Conservation (phyloP, 2,797 vertebrate species). For the Loris lydekkerianus region DNA sequence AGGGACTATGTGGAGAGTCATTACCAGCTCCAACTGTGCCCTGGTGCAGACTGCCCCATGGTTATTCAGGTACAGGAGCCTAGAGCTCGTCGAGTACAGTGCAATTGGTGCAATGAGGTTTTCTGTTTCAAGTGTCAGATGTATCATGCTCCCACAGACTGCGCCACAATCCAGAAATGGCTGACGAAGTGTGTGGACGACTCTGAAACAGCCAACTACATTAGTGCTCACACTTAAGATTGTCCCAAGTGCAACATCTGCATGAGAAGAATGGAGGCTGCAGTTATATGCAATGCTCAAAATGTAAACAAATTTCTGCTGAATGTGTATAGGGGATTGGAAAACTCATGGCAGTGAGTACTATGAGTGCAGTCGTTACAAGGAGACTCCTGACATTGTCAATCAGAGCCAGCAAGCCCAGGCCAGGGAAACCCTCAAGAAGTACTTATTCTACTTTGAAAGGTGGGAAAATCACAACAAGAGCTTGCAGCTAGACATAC, state of each 20-base stretch:
- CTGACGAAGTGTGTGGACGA: constrained; percentile 99
- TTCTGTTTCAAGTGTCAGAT: constrained; percentile 99
- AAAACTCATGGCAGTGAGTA: constrained; percentile 99
- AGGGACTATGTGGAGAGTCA: constrained; percentile 91
- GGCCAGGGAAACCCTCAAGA: constrained; percentile 99
- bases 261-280: constrained; percentile 99
- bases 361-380: constrained; percentile 99
- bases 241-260: constrained; percentile 99
- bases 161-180: constrained; percentile 98
- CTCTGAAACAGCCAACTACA: constrained; percentile 99
- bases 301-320: constrained; percentile 99
- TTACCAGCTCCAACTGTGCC: constrained; percentile 91
- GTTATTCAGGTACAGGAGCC: constrained; percentile 89
- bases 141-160: constrained; percentile 99
- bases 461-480: constrained; percentile 99
- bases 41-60: constrained; percentile 95
- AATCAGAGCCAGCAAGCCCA: constrained; percentile 99
- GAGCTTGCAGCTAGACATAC: constrained; percentile 99
- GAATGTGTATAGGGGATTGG: constrained; percentile 99
- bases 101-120: constrained; percentile 97
- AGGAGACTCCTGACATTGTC: constrained; percentile 99
- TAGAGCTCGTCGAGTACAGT: constrained; percentile 92
- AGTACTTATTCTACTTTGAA: constrained; percentile 99
- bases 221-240: constrained; percentile 99
- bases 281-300: constrained; percentile 99